Evolutionary conservation across 2,888 invertebrate genomes (phyloP).

Genomic region (Xanthia togata): DNA sequence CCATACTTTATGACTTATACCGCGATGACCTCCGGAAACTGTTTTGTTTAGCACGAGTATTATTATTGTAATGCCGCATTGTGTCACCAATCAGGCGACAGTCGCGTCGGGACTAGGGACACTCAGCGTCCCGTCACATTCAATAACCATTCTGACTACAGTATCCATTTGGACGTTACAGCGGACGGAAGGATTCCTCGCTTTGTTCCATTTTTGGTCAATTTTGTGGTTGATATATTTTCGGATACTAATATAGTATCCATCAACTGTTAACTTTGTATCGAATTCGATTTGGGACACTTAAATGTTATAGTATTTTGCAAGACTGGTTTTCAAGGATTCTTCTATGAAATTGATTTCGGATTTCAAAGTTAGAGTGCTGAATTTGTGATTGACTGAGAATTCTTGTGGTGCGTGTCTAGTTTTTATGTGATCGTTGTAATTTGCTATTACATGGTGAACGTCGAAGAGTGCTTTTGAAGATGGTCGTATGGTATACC

Average conservation of each 20-base stretch:
- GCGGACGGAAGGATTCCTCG: conserved; percentile 14
- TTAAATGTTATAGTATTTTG: conserved; percentile 12
- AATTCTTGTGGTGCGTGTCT: conserved; percentile 14
- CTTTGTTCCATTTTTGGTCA: neutral
- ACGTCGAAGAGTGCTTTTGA: conserved; percentile 33
- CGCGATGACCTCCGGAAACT: conserved; percentile 78
- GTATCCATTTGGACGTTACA: conserved; percentile 46
- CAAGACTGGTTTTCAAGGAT: conserved; percentile 24
- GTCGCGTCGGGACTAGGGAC: conserved; percentile 52
- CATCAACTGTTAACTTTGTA: neutral
- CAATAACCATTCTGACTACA: conserved; percentile 24
- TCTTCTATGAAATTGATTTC: conserved; percentile 49
- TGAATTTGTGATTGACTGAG: conserved; percentile 26
- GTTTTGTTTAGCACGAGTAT: conserved; percentile 78
- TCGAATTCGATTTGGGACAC: conserved; percentile 14
- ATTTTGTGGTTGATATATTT: conserved; percentile 4
- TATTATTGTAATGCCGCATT: conserved; percentile 85
- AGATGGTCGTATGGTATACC: conserved; percentile 68
- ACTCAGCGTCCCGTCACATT: conserved; percentile 49
- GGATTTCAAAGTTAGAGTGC: conserved; percentile 44
- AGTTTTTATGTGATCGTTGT: conserved; percentile 30
- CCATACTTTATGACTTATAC: conserved; percentile 57
- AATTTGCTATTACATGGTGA: conserved; percentile 39
- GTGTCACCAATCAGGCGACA: conserved; percentile 68
- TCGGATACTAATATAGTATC: neutral